Percentiles rank a stretch among this genome's conserved stretches.
Conservation (phyloP, 2,797 vertebrate genomes). For the Acrocephalus scirpaceus region DNA sequence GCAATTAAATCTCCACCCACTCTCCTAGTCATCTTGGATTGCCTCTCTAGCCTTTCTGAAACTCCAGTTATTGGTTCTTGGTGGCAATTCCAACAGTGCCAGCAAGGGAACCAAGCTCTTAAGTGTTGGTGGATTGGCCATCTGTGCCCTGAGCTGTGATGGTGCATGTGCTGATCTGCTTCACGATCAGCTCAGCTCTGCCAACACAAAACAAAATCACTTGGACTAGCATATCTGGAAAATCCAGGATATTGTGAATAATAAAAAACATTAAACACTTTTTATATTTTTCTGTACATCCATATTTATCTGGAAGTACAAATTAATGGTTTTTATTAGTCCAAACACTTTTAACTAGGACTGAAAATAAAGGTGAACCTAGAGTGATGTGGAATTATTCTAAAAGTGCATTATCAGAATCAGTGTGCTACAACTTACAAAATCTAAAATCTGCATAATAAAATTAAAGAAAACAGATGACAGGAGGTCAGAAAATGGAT, state of each 20-base stretch:
- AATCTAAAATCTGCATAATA: background rate
- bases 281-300: background rate
- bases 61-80: background rate
- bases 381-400: background rate
- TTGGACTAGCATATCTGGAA: background rate
- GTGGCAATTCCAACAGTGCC: background rate
- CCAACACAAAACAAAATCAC: background rate
- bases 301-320: background rate
- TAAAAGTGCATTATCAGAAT: background rate
- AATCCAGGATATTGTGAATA: background rate
- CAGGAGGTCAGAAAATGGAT: background rate
- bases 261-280: background rate
- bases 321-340: background rate
- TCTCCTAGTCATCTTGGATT: background rate
- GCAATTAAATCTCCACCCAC: background rate
- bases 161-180: background rate
- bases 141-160: background rate
- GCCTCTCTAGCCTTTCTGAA: background rate
- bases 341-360: background rate
- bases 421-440: background rate
- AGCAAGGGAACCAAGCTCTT: background rate
- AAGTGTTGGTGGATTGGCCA: background rate
- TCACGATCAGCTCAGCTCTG: background rate
- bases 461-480: background rate
- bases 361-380: background rate